Evolutionary conservation across 1,140 invertebrate genomes (phyloP).

Genomic region (Dreissena rostriformis): DNA sequence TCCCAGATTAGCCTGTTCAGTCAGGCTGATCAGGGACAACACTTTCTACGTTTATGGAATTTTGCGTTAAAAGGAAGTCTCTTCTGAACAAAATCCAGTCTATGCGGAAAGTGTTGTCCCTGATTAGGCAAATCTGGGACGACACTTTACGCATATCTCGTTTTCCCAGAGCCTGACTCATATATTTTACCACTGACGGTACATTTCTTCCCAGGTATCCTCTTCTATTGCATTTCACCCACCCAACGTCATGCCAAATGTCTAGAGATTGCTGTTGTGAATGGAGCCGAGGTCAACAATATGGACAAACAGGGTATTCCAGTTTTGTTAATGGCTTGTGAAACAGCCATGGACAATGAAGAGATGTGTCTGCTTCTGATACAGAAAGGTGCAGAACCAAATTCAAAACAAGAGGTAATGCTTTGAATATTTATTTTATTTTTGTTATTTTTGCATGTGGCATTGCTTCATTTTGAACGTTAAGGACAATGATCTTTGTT

Average conservation of each 20-base stretch:
- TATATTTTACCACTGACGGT: too few relatives aligned
- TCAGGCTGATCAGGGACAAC: too few relatives aligned
- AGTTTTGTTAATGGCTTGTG: slow-evolving; percentile 79
- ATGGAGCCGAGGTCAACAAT: slow-evolving; percentile 80
- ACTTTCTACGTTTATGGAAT: too few relatives aligned
- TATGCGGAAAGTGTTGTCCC: too few relatives aligned
- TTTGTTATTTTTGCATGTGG: not conserved
- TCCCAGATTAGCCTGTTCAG: too few relatives aligned
- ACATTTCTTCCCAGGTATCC: slow-evolving; percentile 70
- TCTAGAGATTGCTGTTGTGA: slow-evolving; percentile 75
- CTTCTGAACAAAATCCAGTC: too few relatives aligned
- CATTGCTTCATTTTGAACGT: not conserved
- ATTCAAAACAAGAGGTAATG: slow-evolving; percentile 73
- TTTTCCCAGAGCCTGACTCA: too few relatives aligned
- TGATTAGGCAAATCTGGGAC: too few relatives aligned
- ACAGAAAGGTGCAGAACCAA: slow-evolving; percentile 79
- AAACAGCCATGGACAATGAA: slow-evolving; percentile 79
- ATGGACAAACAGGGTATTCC: slow-evolving; percentile 76
- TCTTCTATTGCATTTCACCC: slow-evolving; percentile 80
- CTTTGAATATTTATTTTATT: not conserved
- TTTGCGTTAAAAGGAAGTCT: too few relatives aligned
- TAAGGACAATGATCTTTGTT: not conserved
- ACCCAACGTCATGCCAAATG: slow-evolving; percentile 80
- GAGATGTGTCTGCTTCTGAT: slow-evolving; percentile 77
- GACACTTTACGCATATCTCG: too few relatives aligned